These are phyloP conservation scores for Mesocricetus auratus DNA, from an alignment of 2,113 vertebrate genomes.

Conservation along the genomic window DNA sequence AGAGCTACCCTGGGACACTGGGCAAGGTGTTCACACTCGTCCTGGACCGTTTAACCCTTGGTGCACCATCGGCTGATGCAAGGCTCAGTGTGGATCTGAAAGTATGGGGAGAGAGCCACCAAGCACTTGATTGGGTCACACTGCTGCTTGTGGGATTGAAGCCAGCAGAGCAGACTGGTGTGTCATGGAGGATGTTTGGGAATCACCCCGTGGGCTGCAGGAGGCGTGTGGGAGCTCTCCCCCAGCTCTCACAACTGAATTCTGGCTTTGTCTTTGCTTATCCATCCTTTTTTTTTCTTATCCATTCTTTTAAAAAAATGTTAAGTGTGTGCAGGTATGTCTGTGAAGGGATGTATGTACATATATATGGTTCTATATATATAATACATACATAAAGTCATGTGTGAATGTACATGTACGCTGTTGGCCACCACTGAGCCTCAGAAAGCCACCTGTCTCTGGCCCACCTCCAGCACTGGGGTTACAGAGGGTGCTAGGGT, in stretches of 20 bases:
- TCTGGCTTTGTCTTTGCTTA: neutral
- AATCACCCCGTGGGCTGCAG: neutral
- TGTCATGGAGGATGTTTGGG: neutral
- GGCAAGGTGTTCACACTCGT: rapidly evolving
- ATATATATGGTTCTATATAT: neutral
- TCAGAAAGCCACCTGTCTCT: neutral
- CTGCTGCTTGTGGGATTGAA: neutral
- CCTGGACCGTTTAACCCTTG: rapidly evolving
- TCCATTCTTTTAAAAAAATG: conserved; percentile 14
- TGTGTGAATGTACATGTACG: neutral
- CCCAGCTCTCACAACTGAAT: neutral
- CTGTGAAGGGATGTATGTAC: neutral
- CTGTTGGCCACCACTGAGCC: neutral
- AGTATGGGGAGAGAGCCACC: neutral
- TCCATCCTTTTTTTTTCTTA: conserved; percentile 17
- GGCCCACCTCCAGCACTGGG: neutral
- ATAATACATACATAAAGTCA: no score
- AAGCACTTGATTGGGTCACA: neutral
- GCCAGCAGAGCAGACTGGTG: rapidly evolving
- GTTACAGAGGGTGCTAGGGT: neutral
- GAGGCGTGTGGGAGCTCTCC: neutral
- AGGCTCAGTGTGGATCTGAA: neutral
- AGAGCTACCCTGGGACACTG: rapidly evolving
- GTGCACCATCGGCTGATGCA: rapidly evolving
- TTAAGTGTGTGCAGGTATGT: neutral